These are phyloP conservation scores for Brachionus koreanus DNA, from an alignment of 1,140 invertebrate species.

Conservation along the genomic window DNA sequence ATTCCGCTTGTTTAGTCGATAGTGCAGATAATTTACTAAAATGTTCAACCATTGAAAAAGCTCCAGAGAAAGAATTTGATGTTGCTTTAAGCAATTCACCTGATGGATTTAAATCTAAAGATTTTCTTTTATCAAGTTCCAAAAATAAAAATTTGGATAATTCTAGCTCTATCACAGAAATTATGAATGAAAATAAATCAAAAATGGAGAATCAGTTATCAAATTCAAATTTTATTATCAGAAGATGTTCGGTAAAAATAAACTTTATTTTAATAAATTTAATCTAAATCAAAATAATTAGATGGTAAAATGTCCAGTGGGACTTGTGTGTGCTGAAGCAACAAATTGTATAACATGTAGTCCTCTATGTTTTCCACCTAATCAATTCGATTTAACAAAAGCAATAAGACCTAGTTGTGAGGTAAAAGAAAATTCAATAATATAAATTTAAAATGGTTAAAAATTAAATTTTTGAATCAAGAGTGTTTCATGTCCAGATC, in stretches of 20 bases:
- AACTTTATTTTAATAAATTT: background rate
- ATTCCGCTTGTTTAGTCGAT: background rate
- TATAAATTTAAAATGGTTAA: background rate
- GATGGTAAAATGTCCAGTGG: background rate
- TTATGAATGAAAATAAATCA: background rate
- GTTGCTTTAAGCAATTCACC: background rate
- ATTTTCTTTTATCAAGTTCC: background rate
- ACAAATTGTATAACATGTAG: slow-evolving; percentile 11
- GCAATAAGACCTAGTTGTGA: background rate
- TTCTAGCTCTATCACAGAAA: background rate
- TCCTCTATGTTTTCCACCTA: slow-evolving; percentile 3
- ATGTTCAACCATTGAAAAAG: background rate
- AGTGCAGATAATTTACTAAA: background rate
- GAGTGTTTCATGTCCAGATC: background rate
- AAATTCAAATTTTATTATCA: background rate
- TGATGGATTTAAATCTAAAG: background rate
- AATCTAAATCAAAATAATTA: background rate
- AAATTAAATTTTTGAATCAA: background rate
- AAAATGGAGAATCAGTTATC: background rate
- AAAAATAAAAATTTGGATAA: background rate
- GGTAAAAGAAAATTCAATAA: background rate
- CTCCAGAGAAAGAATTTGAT: background rate
- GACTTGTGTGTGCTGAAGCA: slow-evolving; percentile 14
- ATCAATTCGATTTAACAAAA: slow-evolving; percentile 6
- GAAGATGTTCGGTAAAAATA: background rate